phyloP scores from a whole-genome alignment of 2,113 vertebrate genomes.

The Miniopterus natalensis region DNA sequence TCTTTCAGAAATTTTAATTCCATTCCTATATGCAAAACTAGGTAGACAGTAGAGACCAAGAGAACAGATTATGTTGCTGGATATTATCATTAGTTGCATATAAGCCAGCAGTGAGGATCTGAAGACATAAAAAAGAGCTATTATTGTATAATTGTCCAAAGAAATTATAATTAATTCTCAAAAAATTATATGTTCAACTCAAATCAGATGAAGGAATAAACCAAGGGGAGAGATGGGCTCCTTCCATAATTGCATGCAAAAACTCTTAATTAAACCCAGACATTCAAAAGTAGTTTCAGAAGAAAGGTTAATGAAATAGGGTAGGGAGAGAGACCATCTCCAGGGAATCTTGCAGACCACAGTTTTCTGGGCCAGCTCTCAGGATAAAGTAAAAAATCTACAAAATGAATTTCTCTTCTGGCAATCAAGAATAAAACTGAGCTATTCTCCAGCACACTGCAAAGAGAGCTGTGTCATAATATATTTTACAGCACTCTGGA shows the following conservation, averaged over 20 bases:
- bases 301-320: conserved; percentile 86
- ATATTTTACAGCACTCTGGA: neutral
- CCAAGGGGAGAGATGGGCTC: conserved; percentile 79
- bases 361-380: conserved; percentile 72
- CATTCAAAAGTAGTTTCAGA: conserved; percentile 85
- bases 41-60: conserved; percentile 66
- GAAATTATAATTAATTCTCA: conserved; percentile 89
- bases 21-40: conserved; percentile 46
- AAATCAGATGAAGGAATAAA: conserved; percentile 87
- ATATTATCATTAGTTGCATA: conserved; percentile 84
- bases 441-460: neutral
- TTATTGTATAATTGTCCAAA: conserved; percentile 82
- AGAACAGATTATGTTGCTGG: conserved; percentile 72
- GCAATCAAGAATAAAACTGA: conserved; percentile 36
- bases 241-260: conserved; percentile 82
- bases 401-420: conserved; percentile 31
- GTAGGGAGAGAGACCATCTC: conserved; percentile 82
- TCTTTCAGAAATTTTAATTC: conserved; percentile 53
- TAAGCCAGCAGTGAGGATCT: conserved; percentile 84
- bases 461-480: neutral
- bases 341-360: conserved; percentile 77
- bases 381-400: neutral
- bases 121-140: conserved; percentile 85
- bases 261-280: conserved; percentile 88
- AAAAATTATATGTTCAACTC: conserved; percentile 84